phyloP scores from a whole-genome alignment of 1,140 invertebrate species.

The Scaptodrosophila lebanonensis region DNA sequence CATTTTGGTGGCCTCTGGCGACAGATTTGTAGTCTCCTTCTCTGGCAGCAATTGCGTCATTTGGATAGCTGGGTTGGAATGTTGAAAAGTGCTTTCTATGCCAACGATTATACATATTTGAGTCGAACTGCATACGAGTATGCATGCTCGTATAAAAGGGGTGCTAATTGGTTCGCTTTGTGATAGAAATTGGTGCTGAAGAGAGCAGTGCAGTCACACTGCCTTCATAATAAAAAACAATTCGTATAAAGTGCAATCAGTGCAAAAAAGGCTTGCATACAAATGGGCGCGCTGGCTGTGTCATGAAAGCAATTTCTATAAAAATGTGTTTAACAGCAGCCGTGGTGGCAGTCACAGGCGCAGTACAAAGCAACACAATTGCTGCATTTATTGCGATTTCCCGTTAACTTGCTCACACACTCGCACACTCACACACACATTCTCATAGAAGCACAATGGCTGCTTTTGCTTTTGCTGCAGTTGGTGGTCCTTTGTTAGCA shows the following conservation, averaged over 20 bases:
- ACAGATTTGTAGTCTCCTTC: no score
- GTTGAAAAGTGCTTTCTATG: constrained; percentile 49
- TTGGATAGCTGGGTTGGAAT: no score
- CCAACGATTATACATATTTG: constrained; percentile 41
- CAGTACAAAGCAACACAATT: constrained; percentile 71
- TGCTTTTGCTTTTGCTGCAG: constrained; percentile 22
- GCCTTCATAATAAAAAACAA: constrained; percentile 30
- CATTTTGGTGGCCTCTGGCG: no score
- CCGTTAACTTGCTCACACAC: constrained; percentile 56
- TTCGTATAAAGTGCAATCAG: constrained; percentile 52
- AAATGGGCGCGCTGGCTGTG: constrained; percentile 55
- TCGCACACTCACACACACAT: constrained; percentile 7
- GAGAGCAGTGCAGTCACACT: constrained; percentile 17
- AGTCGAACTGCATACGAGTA: no score
- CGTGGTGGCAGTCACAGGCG: constrained; percentile 4
- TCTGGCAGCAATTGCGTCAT: no score
- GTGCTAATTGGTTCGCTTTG: constrained; percentile 66
- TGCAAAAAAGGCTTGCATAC: constrained; percentile 50
- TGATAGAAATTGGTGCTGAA: constrained; percentile 59
- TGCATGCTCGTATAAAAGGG: constrained; percentile 63
- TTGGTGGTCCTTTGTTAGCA: constrained; percentile 38
- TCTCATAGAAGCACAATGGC: constrained; percentile 40
- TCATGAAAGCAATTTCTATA: constrained; percentile 68
- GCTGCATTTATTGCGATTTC: constrained; percentile 72
- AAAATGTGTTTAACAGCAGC: constrained; percentile 67